Base-by-base conservation (phyloP, 2,888 invertebrate species). In the Phaonia tiefii region DNA sequence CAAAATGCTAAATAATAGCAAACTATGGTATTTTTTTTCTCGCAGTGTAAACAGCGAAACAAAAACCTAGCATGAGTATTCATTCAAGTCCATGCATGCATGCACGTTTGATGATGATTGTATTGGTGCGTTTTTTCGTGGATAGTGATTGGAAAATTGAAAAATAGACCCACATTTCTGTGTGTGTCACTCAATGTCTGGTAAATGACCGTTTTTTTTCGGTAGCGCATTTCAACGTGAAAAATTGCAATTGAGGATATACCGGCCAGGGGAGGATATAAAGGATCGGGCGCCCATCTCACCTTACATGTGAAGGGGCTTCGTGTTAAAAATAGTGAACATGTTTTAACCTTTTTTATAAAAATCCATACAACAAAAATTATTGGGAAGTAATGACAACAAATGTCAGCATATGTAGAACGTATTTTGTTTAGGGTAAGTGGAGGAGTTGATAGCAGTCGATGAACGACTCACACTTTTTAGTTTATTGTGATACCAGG, bases 191-290 rank as follows among this genome's bases (percentile, higher is more conserved):
- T 60, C 60, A 60, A 60, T 51, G 67, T 67, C 66, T 73, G 56
- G 37, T 15, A 58, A 63, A 70, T 76, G 49, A n/a, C 26, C 26
- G 25, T 0, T 2, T 25, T 17, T 25, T 71, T 49, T 20, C n/a
- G 3, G 11, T 66, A 26, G 65, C 56, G 56, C n/a, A 54, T 37
- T 37, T 20, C 26, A 58, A 75, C 42, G 54, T 60, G 42, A 65
- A 71, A 75, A 60, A 72, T 67, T 54, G 49, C 56, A 67, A 2
- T n/a, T 26, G 60, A 78, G 66, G 26, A n/a, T n/a, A n/a, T n/a
- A n/a, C n/a, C n/a, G n/a, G n/a, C n/a, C n/a, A n/a, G n/a, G n/a
- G n/a, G n/a, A n/a, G n/a, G n/a, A n/a, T n/a, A n/a, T n/a, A n/a
- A n/a, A n/a, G n/a, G n/a, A n/a, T n/a, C n/a, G n/a, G n/a, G n/a